These are phyloP conservation scores for Actinernus sp. DNA, from an alignment of 92 coral and sea anemone genomes.

Conservation along the genomic window DNA sequence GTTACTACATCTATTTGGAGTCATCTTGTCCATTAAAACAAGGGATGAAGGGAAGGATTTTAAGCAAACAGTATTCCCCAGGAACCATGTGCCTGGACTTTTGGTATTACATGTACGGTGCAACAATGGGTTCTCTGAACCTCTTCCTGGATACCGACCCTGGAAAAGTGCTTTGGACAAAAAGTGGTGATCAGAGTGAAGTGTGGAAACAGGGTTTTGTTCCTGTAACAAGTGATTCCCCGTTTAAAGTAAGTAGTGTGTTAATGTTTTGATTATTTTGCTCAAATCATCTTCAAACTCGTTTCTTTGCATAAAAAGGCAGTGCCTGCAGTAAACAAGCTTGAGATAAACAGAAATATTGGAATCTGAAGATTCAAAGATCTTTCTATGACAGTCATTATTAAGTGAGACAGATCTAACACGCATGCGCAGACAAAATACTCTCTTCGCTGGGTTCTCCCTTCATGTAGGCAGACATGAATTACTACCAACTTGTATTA, in stretches of 20 bases:
- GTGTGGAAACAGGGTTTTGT: constrained; percentile 42
- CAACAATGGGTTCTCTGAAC: constrained; percentile 41
- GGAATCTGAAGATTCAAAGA: too few species aligned
- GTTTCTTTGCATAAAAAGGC: too few species aligned
- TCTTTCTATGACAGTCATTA: too few species aligned
- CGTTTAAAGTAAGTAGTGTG: constrained; percentile 42
- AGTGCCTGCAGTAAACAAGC: too few species aligned
- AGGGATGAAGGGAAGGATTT: constrained; percentile 37
- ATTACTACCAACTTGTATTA: too few species aligned
- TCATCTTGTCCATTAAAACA: constrained; percentile 27
- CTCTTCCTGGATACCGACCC: constrained; percentile 18
- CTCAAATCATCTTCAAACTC: too few species aligned
- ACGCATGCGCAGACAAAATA: too few species aligned
- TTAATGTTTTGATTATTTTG: too few species aligned
- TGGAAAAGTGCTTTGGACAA: constrained; percentile 34
- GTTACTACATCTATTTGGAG: constrained; percentile 65
- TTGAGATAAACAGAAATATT: too few species aligned
- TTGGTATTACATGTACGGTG: constrained; percentile 70
- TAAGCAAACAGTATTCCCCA: constrained; percentile 33
- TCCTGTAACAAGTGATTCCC: constrained; percentile 1
- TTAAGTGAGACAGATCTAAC: too few species aligned
- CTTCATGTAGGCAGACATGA: too few species aligned
- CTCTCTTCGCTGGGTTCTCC: too few species aligned
- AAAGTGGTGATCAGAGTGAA: constrained; percentile 50
- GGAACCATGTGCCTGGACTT: constrained; percentile 38